Base-by-base conservation (phyloP, 2,888 invertebrate genomes). In the Phalangium opilio region DNA sequence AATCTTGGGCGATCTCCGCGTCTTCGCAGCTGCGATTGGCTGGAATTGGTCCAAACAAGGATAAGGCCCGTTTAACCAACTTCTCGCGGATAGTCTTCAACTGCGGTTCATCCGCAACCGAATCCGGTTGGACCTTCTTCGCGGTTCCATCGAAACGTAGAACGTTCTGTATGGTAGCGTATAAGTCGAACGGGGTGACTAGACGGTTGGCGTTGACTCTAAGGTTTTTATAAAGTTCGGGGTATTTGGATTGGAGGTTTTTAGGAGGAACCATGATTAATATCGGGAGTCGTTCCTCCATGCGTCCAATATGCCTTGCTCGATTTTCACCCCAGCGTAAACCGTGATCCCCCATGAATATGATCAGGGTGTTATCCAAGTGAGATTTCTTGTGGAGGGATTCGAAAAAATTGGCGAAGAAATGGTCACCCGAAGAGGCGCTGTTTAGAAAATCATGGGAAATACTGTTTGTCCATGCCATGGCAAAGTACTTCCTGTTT, bases 181-280 rank as follows among this genome's bases (percentile, higher is more conserved):
- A 59, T 3, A 68, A 54, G 50, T 68, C 68, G 54, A 65, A 68
- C 1, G 65, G 67, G 4, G 67, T 65, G 1, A 64, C 60, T 8
- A 68, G 57, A 45, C 64, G 55, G 41, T 59, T 55, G 1, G 58
- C 49, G 53, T 89, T 90, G 32, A 61, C 62, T 51, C 69, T 68
- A 43, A 90, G 64, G 64, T 81, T 83, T 1, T 68, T 60, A 54
- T 76, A 71, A 0, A 82, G 78, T 4, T 67, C 52, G 1, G 75
- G 72, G 63, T 78, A 81, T 45, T 70, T 70, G 11, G 70, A 61
- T 53, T 67, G 70, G 67, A 87, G 83, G 71, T 79, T 78, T 12
- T 70, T 63, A 0, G 93, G 91, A 49, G 86, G 64, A 7, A 77
- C 64, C 2, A 67, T 49, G 33, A 59, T 58, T 48, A 65, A 49